Conservation (phyloP, 92 coral and sea anemone species). For the Palythoa grandis region DNA sequence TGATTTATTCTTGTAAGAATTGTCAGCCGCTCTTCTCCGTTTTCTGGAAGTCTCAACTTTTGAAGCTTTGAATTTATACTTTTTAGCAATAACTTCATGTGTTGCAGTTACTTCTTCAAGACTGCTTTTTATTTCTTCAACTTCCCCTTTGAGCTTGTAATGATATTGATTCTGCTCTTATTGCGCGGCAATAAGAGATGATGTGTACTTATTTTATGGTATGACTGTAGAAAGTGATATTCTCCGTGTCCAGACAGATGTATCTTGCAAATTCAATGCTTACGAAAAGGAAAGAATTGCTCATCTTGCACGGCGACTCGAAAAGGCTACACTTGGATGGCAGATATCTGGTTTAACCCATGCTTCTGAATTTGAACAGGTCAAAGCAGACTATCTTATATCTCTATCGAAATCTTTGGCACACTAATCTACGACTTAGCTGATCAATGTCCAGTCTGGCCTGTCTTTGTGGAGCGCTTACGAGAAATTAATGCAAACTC, state of each 20-base stretch:
- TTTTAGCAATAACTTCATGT: slow-evolving; percentile 40
- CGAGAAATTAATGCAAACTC: background rate
- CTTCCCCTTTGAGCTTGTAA: slow-evolving; percentile 18
- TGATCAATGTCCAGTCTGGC: background rate
- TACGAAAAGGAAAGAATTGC: slow-evolving; percentile 41
- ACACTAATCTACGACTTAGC: background rate
- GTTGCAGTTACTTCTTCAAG: slow-evolving; percentile 39
- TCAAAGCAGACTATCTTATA: slow-evolving; percentile 41
- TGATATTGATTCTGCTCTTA: slow-evolving; percentile 52
- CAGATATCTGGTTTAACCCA: slow-evolving; percentile 25
- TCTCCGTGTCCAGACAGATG: slow-evolving; percentile 17
- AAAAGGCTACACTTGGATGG: slow-evolving; percentile 43
- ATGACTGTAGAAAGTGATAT: slow-evolving; percentile 38
- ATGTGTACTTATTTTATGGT: slow-evolving; percentile 23
- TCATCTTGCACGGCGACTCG: slow-evolving; percentile 32
- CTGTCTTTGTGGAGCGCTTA: background rate
- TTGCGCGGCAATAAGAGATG: slow-evolving; percentile 42
- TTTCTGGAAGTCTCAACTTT: slow-evolving; percentile 24
- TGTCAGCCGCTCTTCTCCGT: slow-evolving; percentile 16
- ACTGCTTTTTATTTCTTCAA: slow-evolving; percentile 35
- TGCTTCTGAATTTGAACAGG: background rate
- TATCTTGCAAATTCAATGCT: slow-evolving; percentile 13
- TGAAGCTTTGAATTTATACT: slow-evolving; percentile 30
- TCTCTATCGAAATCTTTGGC: slow-evolving; percentile 20
- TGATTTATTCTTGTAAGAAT: slow-evolving; percentile 29